Percentiles rank a stretch among this genome's conserved stretches.
Evolutionary conservation across 2,113 vertebrate genomes (phyloP).

Genomic region (Rattus norvegicus): DNA sequence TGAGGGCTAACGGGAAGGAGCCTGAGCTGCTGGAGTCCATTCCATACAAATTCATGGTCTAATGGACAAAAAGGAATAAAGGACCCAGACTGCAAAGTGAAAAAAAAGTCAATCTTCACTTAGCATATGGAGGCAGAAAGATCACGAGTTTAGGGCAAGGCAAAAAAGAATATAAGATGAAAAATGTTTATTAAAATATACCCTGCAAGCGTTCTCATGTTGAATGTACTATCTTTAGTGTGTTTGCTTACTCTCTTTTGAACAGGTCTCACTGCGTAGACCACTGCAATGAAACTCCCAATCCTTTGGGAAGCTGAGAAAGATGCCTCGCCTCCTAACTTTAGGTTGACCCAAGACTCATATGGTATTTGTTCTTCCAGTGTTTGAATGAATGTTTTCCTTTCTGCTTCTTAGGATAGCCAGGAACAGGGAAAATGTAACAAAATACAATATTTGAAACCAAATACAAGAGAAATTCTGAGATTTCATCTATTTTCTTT

Average conservation of each 20-base stretch:
- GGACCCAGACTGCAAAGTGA: too few species aligned
- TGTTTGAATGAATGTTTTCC: slow-evolving; percentile 3
- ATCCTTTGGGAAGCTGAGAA: background rate
- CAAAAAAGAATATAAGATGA: background rate
- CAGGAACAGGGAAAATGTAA: background rate
- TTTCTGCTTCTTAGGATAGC: background rate
- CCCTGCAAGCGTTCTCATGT: background rate
- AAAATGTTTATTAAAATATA: background rate
- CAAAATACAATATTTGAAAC: slow-evolving; percentile 33
- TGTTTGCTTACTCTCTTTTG: background rate
- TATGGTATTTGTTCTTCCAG: background rate
- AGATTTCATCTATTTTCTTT: slow-evolving; percentile 60
- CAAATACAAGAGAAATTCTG: background rate
- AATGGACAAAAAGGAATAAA: too few species aligned
- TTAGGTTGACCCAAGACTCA: background rate
- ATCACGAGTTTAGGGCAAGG: background rate
- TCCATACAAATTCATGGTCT: too few species aligned
- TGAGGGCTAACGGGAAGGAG: too few species aligned
- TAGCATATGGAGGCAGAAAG: background rate
- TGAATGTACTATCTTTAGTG: background rate
- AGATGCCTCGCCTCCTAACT: background rate
- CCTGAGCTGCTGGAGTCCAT: too few species aligned
- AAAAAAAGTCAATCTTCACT: too few species aligned
- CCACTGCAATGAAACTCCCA: background rate
- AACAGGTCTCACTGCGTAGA: background rate